phyloP scores from a whole-genome alignment of 2,113 vertebrate species.

The Mormyrus iriodes region DNA sequence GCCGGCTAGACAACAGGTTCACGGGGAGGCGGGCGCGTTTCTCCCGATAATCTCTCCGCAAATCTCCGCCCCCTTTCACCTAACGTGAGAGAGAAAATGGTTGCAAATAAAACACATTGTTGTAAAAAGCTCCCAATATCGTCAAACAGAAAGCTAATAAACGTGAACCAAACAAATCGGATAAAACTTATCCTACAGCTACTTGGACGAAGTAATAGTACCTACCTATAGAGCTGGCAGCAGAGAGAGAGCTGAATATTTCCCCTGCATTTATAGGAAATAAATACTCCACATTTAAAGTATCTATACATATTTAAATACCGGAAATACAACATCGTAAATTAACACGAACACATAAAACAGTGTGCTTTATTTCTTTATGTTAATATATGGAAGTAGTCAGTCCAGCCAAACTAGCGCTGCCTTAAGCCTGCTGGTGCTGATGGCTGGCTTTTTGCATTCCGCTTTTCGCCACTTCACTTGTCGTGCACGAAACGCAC shows the following conservation, averaged over 20 bases:
- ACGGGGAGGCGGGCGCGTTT: not conserved
- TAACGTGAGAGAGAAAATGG: not conserved
- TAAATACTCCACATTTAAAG: not conserved
- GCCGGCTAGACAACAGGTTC: conserved; percentile 8
- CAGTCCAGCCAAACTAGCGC: not conserved
- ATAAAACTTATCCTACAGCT: not conserved
- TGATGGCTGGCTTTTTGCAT: not conserved
- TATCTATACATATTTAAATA: not conserved
- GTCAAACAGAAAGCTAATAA: not conserved
- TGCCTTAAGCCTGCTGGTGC: not conserved
- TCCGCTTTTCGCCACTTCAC: not conserved
- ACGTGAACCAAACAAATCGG: not conserved
- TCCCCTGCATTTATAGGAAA: not conserved
- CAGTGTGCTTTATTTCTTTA: not conserved
- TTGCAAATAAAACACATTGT: not conserved
- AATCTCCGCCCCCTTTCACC: not conserved
- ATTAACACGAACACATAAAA: not conserved
- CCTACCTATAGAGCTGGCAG: not conserved
- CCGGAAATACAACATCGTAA: not conserved
- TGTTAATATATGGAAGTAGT: not conserved
- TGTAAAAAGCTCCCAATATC: not conserved
- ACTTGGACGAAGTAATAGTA: not conserved
- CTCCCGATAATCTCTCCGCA: not conserved
- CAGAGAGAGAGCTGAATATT: not conserved
- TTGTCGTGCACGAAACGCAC: not conserved